Evolutionary conservation across 2,113 vertebrate species (phyloP), one percentile per base, ranked within the genome.

Genomic region (Alligator sinensis): DNA sequence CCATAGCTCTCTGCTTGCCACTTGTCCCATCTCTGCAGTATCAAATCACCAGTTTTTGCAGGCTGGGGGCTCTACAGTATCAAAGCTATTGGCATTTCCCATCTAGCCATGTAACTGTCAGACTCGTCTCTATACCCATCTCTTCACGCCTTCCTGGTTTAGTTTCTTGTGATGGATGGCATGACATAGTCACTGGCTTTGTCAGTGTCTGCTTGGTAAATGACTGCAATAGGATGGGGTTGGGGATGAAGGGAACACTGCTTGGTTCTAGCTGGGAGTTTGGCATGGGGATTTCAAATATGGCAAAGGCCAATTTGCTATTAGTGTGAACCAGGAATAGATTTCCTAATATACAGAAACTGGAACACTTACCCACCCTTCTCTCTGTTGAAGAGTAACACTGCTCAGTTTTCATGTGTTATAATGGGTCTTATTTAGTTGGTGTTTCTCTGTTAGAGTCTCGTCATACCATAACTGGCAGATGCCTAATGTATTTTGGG

Each of bases 91-190:
- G 79, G 80, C 79, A 82, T 84, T 90, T 84, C 64, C 75, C 82
- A 84, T 27, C 72, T 47, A 76, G 81, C 63, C 78, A 61, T 72
- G 58, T 28, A 72, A 72, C 75, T 79, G 81, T 72, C 63, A 78
- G 66, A 24, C 28, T 54, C 57, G 22, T 72, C 95, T 89, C 62
- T 70, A 68, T 70, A 30, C 72, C 95, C 81, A 76, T 94, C 93
- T 84, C 94, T 97, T 95, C 95, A 96, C 30, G 95, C 94, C 96
- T 96, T 95, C 94, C 97, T 96, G 97, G 83, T 81, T 96, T 85
- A 85, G 94, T 93, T 82, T 91, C 75, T 16, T 83, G 66, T 97
- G 96, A 97, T 97, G 91, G 84, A 96, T 96, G 93, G 58, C 54
- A 30, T 80, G 94, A 90, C 93, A 92, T 38, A 34, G 47, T 47